Conservation (phyloP, 2,797 vertebrate genomes). For the Tokudaia tokunoshimensis region DNA sequence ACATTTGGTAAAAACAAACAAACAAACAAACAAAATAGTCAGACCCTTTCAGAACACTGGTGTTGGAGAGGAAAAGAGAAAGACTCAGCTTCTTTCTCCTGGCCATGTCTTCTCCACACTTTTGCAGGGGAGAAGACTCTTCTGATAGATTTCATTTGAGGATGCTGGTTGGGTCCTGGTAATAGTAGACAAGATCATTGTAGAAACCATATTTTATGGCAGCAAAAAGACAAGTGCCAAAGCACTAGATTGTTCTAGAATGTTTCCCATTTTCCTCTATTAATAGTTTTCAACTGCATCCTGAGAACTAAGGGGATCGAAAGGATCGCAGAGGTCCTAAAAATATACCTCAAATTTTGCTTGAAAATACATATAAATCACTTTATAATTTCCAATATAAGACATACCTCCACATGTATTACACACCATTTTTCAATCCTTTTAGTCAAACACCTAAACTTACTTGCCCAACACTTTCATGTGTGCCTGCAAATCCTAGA, state of each 20-base stretch:
- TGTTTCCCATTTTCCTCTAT: conserved; percentile 1
- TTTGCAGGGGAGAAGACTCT: background rate
- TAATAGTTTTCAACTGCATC: conserved; percentile 13
- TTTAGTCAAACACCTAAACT: background rate
- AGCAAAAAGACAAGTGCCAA: conserved; percentile 24
- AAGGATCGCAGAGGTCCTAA: conserved; percentile 42
- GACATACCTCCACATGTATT: background rate
- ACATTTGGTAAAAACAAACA: conserved; percentile 30
- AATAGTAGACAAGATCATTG: background rate
- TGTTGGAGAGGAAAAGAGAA: background rate
- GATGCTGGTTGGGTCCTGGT: background rate
- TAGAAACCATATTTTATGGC: background rate
- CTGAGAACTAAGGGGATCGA: background rate
- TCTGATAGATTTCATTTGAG: background rate
- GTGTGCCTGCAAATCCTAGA: background rate
- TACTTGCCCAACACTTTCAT: background rate
- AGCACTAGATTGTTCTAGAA: conserved; percentile 53
- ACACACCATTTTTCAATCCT: background rate
- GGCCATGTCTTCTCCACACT: accelerated
- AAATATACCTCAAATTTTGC: conserved; percentile 35
- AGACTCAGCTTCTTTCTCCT: background rate
- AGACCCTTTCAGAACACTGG: background rate
- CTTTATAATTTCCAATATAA: conserved; percentile 4
- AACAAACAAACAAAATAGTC: background rate
- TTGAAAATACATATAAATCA: conserved; percentile 48